Base-by-base conservation (phyloP, 2,113 vertebrate genomes). In the Cryptoleucopteryx plumbea region DNA sequence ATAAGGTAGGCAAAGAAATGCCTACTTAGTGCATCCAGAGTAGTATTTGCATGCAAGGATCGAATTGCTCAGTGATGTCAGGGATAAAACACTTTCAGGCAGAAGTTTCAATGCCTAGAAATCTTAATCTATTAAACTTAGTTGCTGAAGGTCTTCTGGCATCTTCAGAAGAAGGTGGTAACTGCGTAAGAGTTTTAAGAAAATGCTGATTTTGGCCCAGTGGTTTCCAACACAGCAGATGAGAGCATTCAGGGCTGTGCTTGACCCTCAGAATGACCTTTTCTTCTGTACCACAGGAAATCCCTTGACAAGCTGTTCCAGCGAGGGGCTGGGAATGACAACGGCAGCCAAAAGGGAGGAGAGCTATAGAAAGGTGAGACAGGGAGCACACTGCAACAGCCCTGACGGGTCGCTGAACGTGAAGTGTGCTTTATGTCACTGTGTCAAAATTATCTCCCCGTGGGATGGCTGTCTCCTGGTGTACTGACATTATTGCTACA, bases 371-470 rank as follows among this genome's bases (percentile, higher is more conserved):
- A 96, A 97, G 96, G 96, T 97, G 91, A 96, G 82, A 72, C 58
- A 88, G 72, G 90, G 88, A 96, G 80, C 56, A 92, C 66, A 38
- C 29, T 79, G 66, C 71, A 95, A 53, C 52, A 95, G 79, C 84
- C 59, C 82, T 53, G 84, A 81, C 71, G 78, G 77, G 87, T 93
- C 72, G 31, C 58, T 86, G 86, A 89, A 70, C 82, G 14, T 62
- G 89, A 72, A 96, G 89, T 68, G 89, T 97, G 96, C 89, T 96
- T 96, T 97, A 95, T 96, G 84, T 97, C 80, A 96, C 77, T 11
- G 21, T 90, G 94, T 83, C 84, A 96, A 95, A 94, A 89, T 95
- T 91, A 94, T 97, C 83, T 88, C 90, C 88, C 82, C 48, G 12
- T 1, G 95, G 93, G 78, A 97, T 86, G 70, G 45, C 61, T 96